Conservation (phyloP, 2,113 vertebrate genomes). For the Pyrgilauda ruficollis region DNA sequence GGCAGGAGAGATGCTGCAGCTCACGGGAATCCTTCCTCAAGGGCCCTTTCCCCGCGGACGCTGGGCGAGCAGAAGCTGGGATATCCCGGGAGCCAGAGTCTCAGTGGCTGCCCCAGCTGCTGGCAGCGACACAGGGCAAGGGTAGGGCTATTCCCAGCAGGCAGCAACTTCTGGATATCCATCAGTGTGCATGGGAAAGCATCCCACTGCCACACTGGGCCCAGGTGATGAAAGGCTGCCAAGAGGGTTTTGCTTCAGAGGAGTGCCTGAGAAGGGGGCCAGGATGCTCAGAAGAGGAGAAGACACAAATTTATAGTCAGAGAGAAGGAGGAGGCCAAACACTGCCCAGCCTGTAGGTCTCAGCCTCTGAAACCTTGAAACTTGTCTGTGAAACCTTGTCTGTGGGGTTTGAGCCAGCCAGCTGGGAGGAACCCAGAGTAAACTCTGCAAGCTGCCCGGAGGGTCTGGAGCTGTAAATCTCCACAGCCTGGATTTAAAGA, state of each 20-base stretch:
- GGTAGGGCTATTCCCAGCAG: not conserved
- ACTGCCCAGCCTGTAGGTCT: fast-evolving
- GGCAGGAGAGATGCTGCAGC: not conserved
- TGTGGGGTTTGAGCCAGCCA: not conserved
- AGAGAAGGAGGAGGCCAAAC: not conserved
- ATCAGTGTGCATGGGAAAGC: not conserved
- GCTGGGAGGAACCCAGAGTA: not conserved
- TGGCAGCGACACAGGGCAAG: not conserved
- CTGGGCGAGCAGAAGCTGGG: fast-evolving
- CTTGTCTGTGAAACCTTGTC: not conserved
- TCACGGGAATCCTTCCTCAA: not conserved
- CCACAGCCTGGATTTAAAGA: constrained; percentile 27
- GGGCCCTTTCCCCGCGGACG: not conserved
- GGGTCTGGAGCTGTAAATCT: constrained; percentile 34
- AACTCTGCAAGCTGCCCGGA: not conserved
- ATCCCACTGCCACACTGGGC: not conserved
- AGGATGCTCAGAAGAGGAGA: not conserved
- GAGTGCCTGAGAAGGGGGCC: not conserved
- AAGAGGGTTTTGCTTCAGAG: not conserved
- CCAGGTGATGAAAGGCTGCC: not conserved
- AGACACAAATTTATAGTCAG: not conserved
- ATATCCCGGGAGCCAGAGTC: not conserved
- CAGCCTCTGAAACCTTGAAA: not conserved
- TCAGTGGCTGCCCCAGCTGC: not conserved
- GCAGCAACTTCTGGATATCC: not conserved